phyloP scores from a whole-genome alignment of 2,797 vertebrate species.

The Sylvilagus floridanus region DNA sequence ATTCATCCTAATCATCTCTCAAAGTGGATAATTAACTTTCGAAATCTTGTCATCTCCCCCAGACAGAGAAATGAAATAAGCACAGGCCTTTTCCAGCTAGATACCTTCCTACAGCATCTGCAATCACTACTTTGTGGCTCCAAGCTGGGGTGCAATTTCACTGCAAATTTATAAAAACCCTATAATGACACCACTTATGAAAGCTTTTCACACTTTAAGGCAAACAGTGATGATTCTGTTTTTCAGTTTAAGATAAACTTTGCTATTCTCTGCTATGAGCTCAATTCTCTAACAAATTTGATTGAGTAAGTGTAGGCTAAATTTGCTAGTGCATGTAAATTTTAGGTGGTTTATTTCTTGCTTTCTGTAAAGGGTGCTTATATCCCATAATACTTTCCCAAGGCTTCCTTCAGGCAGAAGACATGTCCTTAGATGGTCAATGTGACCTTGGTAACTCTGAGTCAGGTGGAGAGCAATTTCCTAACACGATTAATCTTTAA shows the following conservation, averaged over 20 bases:
- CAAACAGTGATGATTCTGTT: conserved; percentile 54
- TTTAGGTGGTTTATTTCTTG: background rate
- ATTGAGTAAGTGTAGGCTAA: background rate
- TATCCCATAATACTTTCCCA: background rate
- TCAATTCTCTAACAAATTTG: conserved; percentile 51
- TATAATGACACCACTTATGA: conserved; percentile 38
- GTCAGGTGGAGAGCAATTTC: background rate
- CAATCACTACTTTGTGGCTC: conserved; percentile 35
- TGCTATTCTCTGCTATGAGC: conserved; percentile 69
- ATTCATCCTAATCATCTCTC: conserved; percentile 48
- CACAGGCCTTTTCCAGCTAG: conserved; percentile 7
- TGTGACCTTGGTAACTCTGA: background rate
- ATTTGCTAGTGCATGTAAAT: background rate
- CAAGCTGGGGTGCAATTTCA: background rate
- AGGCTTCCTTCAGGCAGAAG: background rate
- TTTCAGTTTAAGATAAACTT: conserved; percentile 57
- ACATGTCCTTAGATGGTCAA: background rate
- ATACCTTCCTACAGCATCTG: background rate
- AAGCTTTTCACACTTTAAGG: conserved; percentile 53
- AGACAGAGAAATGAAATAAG: background rate
- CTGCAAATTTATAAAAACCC: background rate
- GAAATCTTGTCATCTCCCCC: background rate
- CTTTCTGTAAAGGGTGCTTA: background rate
- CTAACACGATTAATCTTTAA: background rate
- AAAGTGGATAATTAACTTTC: conserved; percentile 23